Conservation (phyloP, 2,888 invertebrate species). For the Nomada fabriciana region DNA sequence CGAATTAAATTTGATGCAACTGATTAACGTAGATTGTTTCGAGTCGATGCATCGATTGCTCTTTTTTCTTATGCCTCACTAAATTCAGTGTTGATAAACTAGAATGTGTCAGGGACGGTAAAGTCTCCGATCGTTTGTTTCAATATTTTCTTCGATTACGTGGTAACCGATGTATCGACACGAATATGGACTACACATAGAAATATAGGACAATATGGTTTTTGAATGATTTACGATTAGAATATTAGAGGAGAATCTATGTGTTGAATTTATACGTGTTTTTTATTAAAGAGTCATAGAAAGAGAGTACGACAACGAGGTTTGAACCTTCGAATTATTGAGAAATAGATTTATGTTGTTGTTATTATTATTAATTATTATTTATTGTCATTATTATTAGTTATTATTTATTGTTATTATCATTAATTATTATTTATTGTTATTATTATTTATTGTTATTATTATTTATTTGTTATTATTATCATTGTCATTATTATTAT, state of each 20-base stretch:
- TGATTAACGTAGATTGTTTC: conserved; percentile 60
- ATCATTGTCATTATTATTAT: conserved; percentile 15
- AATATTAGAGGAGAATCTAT: conserved; percentile 62
- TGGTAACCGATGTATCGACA: conserved; percentile 49
- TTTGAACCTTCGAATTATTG: conserved; percentile 50
- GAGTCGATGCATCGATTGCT: conserved; percentile 51
- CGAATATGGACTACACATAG: conserved; percentile 50
- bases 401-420: conserved; percentile 17
- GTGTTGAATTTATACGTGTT: conserved; percentile 59
- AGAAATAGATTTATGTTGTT: conserved; percentile 44
- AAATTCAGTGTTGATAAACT: background rate
- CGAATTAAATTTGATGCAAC: conserved; percentile 64
- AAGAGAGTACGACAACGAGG: conserved; percentile 52
- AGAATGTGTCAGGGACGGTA: background rate
- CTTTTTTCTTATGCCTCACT: background rate
- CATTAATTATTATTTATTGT: conserved; percentile 19
- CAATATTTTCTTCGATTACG: too few relatives aligned
- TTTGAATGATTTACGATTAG: conserved; percentile 73
- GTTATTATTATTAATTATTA: background rate
- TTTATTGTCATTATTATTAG: conserved; percentile 16
- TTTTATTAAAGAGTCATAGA: conserved; percentile 52
- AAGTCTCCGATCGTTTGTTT: too few relatives aligned
- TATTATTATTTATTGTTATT: conserved; percentile 17
- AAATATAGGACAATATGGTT: conserved; percentile 68
- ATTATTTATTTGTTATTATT: conserved; percentile 12